phyloP scores from a whole-genome alignment of 2,888 invertebrate species.

The Anticlea derivata region DNA sequence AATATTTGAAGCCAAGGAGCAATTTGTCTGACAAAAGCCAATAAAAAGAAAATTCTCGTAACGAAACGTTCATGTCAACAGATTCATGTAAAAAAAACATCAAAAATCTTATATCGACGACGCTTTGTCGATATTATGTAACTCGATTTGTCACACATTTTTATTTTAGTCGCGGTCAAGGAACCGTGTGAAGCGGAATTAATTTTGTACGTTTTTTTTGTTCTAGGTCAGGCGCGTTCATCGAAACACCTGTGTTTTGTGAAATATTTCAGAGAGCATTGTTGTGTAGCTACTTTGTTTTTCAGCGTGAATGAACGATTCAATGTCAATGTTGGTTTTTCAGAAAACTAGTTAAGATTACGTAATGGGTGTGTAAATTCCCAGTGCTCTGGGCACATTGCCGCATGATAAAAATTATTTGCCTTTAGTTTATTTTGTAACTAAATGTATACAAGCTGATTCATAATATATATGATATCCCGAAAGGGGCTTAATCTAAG shows the following conservation, averaged over 20 bases:
- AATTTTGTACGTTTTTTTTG: constrained; percentile 40
- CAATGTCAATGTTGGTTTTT: constrained; percentile 1
- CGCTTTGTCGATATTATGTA: constrained; percentile 30
- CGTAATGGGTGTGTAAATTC: no score
- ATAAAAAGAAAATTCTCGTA: constrained; percentile 34
- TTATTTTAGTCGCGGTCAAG: constrained; percentile 61
- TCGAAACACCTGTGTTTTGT: constrained; percentile 27
- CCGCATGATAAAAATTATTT: no score
- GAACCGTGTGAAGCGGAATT: constrained; percentile 45
- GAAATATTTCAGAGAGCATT: constrained; percentile 7
- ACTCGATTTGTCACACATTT: constrained; percentile 34
- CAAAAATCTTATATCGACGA: constrained; percentile 16
- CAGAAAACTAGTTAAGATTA: no score
- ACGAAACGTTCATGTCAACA: no score
- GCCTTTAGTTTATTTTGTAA: no score
- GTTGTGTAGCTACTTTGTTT: background rate
- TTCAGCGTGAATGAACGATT: constrained; percentile 6
- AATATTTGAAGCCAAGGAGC: no score
- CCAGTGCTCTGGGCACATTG: no score
- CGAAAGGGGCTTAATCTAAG: no score
- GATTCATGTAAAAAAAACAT: constrained; percentile 4
- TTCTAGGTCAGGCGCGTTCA: constrained; percentile 52
- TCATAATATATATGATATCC: no score
- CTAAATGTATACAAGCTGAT: no score
- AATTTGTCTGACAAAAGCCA: no score